Evolutionary conservation across 2,113 vertebrate genomes (phyloP).

Genomic region (Mesoclemmys tuberculata): DNA sequence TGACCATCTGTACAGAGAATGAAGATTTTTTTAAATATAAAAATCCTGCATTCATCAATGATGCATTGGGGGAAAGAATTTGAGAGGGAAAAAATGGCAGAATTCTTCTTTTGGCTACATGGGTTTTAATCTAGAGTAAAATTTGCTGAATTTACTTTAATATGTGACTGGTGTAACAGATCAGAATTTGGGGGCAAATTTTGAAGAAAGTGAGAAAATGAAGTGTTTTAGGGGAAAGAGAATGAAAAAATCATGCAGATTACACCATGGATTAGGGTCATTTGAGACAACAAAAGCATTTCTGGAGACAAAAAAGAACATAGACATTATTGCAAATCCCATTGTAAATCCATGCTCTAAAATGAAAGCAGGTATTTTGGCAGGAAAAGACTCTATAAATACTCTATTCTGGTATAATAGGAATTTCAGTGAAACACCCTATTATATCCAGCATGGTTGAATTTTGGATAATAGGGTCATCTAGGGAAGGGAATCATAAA

Average conservation of each 20-base stretch:
- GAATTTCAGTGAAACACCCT: neutral
- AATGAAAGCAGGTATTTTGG: neutral
- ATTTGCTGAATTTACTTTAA: neutral
- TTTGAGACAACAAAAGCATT: neutral
- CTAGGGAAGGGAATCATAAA: neutral
- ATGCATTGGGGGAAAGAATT: neutral
- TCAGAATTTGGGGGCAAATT: neutral
- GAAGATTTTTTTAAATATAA: neutral
- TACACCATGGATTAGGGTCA: neutral
- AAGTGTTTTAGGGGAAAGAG: neutral
- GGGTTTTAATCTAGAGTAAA: neutral
- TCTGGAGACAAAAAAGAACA: neutral
- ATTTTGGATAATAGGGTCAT: neutral
- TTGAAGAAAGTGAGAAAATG: neutral
- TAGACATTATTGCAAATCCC: neutral
- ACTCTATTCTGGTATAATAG: neutral
- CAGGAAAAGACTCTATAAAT: neutral
- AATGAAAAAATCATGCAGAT: neutral
- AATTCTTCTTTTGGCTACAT: neutral
- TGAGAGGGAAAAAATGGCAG: neutral
- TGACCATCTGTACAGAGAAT: neutral
- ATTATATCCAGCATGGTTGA: neutral
- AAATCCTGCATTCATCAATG: neutral
- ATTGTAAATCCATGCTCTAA: neutral
- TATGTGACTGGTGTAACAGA: neutral